A percentile compares a stretch with the other conserved stretches of the same genome.
Evolutionary conservation across 2,113 vertebrate genomes (phyloP).

Genomic region (Hucho hucho): DNA sequence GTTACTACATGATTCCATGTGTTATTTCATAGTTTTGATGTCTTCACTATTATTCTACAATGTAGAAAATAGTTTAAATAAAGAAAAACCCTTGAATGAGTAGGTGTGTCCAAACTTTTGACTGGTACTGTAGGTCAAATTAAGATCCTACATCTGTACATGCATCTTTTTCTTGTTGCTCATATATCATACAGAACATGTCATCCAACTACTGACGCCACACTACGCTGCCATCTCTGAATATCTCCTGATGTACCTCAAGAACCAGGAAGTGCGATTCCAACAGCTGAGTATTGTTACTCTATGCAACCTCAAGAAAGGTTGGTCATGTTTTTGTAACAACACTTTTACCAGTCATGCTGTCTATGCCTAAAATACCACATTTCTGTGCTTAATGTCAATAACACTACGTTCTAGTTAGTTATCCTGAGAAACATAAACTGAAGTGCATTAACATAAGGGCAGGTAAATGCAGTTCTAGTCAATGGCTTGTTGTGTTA

Average conservation of each 20-base stretch:
- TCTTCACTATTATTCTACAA: no score
- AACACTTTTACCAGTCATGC: neutral
- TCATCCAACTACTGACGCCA: conserved; percentile 39
- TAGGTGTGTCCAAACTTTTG: no score
- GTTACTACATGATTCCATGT: no score
- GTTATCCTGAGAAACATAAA: neutral
- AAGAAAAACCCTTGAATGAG: no score
- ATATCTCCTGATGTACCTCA: conserved; percentile 53
- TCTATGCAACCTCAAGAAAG: conserved; percentile 47
- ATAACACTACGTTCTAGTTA: neutral
- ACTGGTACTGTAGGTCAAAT: no score
- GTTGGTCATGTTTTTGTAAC: conserved; percentile 27
- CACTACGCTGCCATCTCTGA: conserved; percentile 33
- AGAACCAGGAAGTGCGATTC: conserved; percentile 46
- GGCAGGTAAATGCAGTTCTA: no score
- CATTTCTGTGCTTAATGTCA: neutral
- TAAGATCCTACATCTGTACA: no score
- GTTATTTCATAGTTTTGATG: no score
- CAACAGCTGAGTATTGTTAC: conserved; percentile 52
- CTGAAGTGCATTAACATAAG: neutral
- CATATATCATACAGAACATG: conserved; percentile 14
- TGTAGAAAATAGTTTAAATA: no score
- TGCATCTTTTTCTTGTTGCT: neutral
- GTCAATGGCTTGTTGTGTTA: neutral
- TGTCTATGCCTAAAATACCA: neutral